These are phyloP conservation scores for Rhinophrynus dorsalis DNA, from an alignment of 2,797 vertebrate genomes.

Conservation along the genomic window DNA sequence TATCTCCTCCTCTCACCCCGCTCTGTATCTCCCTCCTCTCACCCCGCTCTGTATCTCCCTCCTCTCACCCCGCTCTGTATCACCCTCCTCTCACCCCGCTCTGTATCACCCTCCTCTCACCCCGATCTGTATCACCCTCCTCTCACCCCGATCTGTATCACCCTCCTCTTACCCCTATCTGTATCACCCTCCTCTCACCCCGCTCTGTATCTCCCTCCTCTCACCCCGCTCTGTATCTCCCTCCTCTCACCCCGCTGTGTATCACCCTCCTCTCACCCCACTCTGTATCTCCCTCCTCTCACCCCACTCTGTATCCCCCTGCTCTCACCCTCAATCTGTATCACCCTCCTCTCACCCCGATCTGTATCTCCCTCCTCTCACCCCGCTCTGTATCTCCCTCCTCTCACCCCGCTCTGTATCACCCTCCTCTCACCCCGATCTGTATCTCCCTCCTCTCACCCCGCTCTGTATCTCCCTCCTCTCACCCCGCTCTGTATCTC, in stretches of 20 bases:
- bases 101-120: too few species aligned
- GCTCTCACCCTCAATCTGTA: neutral
- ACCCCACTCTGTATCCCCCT: neutral
- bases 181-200: neutral
- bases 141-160: too few species aligned
- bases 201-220: neutral
- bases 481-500: neutral
- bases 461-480: neutral
- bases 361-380: constrained; percentile 2
- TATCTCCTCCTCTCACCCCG: neutral
- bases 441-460: neutral
- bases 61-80: neutral
- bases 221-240: neutral
- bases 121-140: neutral
- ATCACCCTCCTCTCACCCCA: neutral
- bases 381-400: constrained; percentile 17
- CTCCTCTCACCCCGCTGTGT: neutral
- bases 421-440: neutral
- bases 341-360: constrained; percentile 28
- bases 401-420: neutral
- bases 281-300: constrained; percentile 9
- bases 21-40: neutral
- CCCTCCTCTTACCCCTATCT: neutral
- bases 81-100: neutral
- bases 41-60: neutral